Evolutionary conservation across 2,797 vertebrate species (phyloP).

Genomic region (Eremophila alpestris): DNA sequence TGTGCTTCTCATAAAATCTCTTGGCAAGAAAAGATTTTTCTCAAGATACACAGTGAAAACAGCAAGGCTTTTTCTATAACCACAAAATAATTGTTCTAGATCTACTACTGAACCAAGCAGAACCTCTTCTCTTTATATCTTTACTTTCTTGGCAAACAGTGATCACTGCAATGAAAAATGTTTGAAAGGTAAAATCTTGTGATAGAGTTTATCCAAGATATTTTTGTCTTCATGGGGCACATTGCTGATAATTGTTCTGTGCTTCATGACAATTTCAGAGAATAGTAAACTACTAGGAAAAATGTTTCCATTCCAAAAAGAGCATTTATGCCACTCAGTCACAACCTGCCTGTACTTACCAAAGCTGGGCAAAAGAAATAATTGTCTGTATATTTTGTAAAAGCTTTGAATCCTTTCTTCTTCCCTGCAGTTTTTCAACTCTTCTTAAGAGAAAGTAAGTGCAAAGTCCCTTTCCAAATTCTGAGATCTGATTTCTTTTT

Average conservation of each 20-base stretch:
- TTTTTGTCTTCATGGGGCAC: not conserved
- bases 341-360: not conserved
- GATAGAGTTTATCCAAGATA: not conserved
- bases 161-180: not conserved
- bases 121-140: not conserved
- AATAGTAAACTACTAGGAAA: not conserved
- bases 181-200: not conserved
- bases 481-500: not conserved
- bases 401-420: not conserved
- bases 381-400: not conserved
- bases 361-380: not conserved
- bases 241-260: not conserved
- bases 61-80: not conserved
- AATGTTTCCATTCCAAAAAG: not conserved
- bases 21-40: not conserved
- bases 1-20: not conserved
- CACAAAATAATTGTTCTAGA: not conserved
- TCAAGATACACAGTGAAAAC: not conserved
- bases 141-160: not conserved
- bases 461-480: not conserved
- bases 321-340: not conserved
- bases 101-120: not conserved
- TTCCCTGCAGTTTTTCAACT: not conserved
- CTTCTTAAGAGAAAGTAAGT: not conserved
- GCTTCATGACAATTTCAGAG: not conserved